Conservation (phyloP, 2,888 invertebrate species). For the Thymelicus lineola region DNA sequence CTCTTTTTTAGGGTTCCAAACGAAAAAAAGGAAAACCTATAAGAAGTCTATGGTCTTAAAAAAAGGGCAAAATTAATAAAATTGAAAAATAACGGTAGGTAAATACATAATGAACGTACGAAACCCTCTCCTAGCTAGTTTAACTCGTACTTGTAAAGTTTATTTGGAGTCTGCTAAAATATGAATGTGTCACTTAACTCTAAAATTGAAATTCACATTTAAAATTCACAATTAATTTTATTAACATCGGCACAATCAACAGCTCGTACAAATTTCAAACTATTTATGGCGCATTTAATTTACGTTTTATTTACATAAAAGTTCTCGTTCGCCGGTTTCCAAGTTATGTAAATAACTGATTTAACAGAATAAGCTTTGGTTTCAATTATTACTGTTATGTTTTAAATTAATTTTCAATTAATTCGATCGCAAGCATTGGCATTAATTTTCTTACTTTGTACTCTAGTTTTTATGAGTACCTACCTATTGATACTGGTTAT, state of each 20-base stretch:
- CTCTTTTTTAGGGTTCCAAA: too few species aligned
- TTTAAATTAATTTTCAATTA: constrained; percentile 28
- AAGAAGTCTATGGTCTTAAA: too few species aligned
- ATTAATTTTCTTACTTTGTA: neutral
- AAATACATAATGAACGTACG: too few species aligned
- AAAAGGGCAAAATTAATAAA: too few species aligned
- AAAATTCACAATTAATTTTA: constrained; percentile 24
- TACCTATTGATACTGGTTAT: too few species aligned
- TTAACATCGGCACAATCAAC: constrained; percentile 6
- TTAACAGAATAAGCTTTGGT: constrained; percentile 20
- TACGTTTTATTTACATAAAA: constrained; percentile 33
- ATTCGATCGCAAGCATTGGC: constrained; percentile 12
- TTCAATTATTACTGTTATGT: constrained; percentile 16
- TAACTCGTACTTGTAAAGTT: too few species aligned
- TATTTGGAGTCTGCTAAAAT: too few species aligned
- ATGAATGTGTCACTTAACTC: too few species aligned
- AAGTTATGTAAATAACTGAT: constrained; percentile 20
- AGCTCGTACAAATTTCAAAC: constrained; percentile 15
- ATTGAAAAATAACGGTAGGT: too few species aligned
- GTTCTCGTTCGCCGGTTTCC: constrained; percentile 12
- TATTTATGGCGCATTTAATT: constrained; percentile 27
- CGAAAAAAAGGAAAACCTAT: too few species aligned
- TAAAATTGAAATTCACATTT: constrained; percentile 6
- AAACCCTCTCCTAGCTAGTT: too few species aligned
- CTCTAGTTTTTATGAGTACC: too few species aligned